Conservation (phyloP, 2,888 invertebrate genomes). For the Nezara viridula region DNA sequence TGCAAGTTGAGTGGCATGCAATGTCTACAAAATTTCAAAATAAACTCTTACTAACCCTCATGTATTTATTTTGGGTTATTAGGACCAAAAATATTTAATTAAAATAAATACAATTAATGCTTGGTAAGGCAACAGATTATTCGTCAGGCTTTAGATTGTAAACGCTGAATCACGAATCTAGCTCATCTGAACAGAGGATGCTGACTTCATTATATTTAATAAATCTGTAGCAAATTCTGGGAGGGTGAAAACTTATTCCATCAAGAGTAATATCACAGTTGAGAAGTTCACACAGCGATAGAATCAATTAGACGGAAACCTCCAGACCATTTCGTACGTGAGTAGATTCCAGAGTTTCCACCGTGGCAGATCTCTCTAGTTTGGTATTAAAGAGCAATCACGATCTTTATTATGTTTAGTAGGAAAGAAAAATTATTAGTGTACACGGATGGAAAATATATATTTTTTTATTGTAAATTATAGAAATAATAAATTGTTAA, state of each 20-base stretch:
- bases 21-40: too few relatives aligned
- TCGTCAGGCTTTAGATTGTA: too few relatives aligned
- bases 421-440: not conserved
- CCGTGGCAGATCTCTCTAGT: not conserved
- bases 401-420: not conserved
- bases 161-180: too few relatives aligned
- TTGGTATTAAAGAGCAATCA: not conserved
- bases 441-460: too few relatives aligned
- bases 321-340: not conserved
- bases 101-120: too few relatives aligned
- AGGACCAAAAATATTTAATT: too few relatives aligned
- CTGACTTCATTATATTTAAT: not conserved
- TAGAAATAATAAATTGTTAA: too few relatives aligned
- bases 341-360: not conserved
- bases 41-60: too few relatives aligned
- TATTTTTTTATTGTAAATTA: too few relatives aligned
- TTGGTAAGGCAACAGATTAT: too few relatives aligned
- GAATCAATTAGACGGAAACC: constrained; percentile 28
- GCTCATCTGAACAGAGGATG: not conserved
- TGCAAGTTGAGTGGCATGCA: too few relatives aligned
- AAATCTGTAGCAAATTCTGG: not conserved
- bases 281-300: not conserved
- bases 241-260: not conserved
- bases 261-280: constrained; percentile 8
- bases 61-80: too few relatives aligned